Conservation (phyloP, 92 coral and sea anemone species). For the Parazoanthus atlanticus region DNA sequence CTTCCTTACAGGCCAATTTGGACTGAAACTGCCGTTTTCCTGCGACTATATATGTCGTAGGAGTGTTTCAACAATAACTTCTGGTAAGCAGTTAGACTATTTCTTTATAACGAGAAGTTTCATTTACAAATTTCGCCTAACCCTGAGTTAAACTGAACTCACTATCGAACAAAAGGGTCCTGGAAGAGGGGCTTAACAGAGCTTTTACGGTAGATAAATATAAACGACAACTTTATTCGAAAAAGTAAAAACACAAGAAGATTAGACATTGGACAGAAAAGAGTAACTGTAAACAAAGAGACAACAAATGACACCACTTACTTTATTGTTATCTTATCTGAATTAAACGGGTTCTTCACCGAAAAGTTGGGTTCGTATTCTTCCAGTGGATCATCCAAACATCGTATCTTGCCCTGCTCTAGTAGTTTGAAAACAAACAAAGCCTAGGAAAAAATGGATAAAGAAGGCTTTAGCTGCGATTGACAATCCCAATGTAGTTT, state of each 20-base stretch:
- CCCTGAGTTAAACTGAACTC: no score
- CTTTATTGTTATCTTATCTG: conserved; percentile 81
- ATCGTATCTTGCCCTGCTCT: conserved; percentile 66
- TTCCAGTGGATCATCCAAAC: conserved; percentile 90
- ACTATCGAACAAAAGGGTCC: no score
- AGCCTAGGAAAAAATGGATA: conserved; percentile 56
- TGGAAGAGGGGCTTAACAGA: background rate
- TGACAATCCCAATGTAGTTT: no score
- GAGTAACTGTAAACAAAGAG: background rate
- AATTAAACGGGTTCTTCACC: conserved; percentile 74
- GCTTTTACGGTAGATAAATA: background rate
- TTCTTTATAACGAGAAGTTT: no score
- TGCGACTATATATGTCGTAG: no score
- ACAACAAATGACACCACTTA: conserved; percentile 16
- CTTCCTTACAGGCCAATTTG: no score
- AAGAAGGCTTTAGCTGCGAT: background rate
- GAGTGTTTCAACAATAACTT: no score
- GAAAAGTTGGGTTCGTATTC: conserved; percentile 80
- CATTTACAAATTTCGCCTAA: no score
- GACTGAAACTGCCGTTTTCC: no score
- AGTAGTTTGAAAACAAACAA: conserved; percentile 81
- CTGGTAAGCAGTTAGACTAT: no score
- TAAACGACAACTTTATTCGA: no score
- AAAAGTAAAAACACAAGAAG: no score
- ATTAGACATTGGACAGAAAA: background rate